Conservation (phyloP, 2,797 vertebrate genomes). For the Poecilia wingei region DNA sequence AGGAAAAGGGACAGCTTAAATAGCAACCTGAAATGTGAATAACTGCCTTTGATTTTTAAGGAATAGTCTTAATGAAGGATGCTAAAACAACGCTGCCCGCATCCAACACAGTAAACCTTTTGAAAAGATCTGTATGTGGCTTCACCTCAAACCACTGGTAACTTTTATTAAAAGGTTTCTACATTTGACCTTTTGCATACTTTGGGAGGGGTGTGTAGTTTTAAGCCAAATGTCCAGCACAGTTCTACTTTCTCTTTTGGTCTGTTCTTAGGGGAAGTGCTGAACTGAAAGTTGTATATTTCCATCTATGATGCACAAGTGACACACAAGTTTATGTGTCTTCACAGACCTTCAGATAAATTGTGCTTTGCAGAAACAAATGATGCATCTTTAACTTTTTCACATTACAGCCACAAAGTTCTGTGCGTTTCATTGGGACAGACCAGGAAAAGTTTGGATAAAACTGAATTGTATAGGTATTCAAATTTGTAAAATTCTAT, state of each 20-base stretch:
- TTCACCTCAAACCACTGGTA: background rate
- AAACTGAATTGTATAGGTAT: background rate
- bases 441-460: background rate
- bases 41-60: background rate
- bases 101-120: background rate
- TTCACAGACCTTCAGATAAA: background rate
- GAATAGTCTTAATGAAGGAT: background rate
- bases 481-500: background rate
- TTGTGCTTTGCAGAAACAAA: background rate
- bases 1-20: background rate
- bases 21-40: background rate
- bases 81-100: background rate
- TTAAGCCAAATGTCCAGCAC: background rate
- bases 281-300: slow-evolving; percentile 32
- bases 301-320: background rate
- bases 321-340: background rate
- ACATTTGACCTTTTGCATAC: background rate
- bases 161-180: background rate
- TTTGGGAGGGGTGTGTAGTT: background rate
- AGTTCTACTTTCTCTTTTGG: slow-evolving; percentile 29
- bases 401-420: background rate
- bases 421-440: background rate
- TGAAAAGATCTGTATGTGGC: background rate
- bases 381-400: background rate
- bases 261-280: slow-evolving; percentile 45